Evolutionary conservation across 2,888 invertebrate genomes (phyloP).

Genomic region (Zygogramma bicolorata): DNA sequence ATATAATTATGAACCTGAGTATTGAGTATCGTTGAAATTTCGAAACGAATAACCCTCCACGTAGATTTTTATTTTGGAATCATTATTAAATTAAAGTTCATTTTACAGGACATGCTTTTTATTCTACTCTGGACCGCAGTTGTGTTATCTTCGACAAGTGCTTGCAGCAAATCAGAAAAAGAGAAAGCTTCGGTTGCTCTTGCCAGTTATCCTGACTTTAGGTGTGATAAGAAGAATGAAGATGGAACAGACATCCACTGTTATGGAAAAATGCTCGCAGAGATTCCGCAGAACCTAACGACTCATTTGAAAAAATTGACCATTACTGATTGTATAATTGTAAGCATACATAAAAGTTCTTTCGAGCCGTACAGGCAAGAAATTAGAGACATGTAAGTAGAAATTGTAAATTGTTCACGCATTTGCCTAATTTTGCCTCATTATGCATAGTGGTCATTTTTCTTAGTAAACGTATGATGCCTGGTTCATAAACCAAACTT

Average conservation of each 20-base stretch:
- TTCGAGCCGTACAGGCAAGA: conserved; percentile 61
- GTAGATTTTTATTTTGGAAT: no score
- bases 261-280: conserved; percentile 55
- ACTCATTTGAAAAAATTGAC: conserved; percentile 57
- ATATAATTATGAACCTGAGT: no score
- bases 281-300: conserved; percentile 59
- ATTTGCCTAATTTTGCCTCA: background rate
- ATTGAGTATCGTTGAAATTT: no score
- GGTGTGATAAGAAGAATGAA: conserved; percentile 45
- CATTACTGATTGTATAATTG: conserved; percentile 62
- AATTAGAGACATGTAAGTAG: conserved; percentile 64
- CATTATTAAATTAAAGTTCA: no score
- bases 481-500: no score
- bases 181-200: background rate
- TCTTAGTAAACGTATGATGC: no score
- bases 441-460: no score
- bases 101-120: conserved; percentile 42
- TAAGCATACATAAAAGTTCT: conserved; percentile 54
- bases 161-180: background rate
- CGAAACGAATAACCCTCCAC: no score
- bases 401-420: no score
- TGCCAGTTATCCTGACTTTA: conserved; percentile 5
- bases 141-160: conserved; percentile 21
- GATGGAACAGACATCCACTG: conserved; percentile 55
- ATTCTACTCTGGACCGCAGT: conserved; percentile 31